A percentile compares a stretch with the other conserved stretches of the same genome.
Conservation (phyloP, 1,140 invertebrate genomes). For the Pseudomyrmex gracilis region DNA sequence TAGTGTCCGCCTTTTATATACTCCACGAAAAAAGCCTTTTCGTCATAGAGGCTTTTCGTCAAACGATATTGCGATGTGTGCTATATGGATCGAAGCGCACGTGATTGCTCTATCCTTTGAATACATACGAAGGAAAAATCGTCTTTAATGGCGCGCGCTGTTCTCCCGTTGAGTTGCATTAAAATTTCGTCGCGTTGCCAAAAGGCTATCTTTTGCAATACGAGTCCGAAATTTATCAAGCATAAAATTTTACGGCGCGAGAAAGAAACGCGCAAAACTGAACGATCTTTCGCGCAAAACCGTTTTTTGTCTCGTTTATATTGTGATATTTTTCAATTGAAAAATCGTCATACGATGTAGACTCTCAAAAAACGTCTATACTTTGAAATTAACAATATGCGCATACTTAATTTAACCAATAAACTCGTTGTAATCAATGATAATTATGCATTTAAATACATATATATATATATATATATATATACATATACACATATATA, state of each 20-base stretch:
- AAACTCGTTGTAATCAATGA: no score
- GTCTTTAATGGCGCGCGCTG: constrained; percentile 26
- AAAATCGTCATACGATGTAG: no score
- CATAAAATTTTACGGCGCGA: constrained; percentile 26
- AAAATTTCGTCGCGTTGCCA: background rate
- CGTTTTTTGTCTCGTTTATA: constrained; percentile 7
- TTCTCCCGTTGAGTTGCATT: constrained; percentile 4
- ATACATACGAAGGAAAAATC: constrained; percentile 3
- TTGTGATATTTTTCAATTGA: background rate
- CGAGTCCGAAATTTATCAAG: constrained; percentile 3
- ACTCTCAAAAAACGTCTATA: no score
- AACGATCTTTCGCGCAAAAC: background rate
- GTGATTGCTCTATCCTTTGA: constrained; percentile 2
- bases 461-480: background rate
- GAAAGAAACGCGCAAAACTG: background rate
- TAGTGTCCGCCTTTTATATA: background rate
- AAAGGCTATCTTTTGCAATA: background rate
- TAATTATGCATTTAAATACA: no score
- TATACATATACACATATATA: no score
- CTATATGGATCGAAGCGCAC: background rate
- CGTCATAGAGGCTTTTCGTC: background rate
- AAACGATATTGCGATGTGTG: background rate
- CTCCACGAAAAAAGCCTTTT: background rate
- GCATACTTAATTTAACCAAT: no score
- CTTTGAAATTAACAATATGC: no score